Evolutionary conservation across 2,113 vertebrate species (phyloP).

Genomic region (Malaclemys terrapin): DNA sequence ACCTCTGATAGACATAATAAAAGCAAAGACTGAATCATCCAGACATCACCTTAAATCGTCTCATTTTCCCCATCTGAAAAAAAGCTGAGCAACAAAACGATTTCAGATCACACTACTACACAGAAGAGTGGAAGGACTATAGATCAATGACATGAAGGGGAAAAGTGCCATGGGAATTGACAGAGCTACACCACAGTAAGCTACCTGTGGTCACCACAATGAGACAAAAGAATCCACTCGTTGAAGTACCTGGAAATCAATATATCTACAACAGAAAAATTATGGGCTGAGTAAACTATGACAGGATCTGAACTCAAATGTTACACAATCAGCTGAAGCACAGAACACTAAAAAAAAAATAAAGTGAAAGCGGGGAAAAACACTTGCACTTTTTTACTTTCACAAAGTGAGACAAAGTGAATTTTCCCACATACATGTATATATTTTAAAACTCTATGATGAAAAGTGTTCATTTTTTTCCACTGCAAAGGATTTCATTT

Average conservation of each 20-base stretch:
- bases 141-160: neutral
- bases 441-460: neutral
- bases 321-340: neutral
- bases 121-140: neutral
- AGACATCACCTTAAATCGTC: neutral
- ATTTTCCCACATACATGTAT: neutral
- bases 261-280: neutral
- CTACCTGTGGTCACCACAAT: too few relatives aligned
- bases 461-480: too few relatives aligned
- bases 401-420: neutral
- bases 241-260: neutral
- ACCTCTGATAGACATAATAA: neutral
- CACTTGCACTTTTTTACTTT: neutral
- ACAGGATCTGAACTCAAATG: neutral
- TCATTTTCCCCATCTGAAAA: neutral
- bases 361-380: neutral
- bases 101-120: neutral
- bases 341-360: too few relatives aligned
- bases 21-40: neutral
- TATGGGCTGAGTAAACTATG: neutral
- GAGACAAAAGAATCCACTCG: neutral
- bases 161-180: neutral
- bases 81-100: neutral
- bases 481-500: too few relatives aligned
- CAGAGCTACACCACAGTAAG: rapidly evolving